A percentile compares a stretch with the other conserved stretches of the same genome.
Conservation (phyloP, 2,113 vertebrate species). For the Lontra canadensis region DNA sequence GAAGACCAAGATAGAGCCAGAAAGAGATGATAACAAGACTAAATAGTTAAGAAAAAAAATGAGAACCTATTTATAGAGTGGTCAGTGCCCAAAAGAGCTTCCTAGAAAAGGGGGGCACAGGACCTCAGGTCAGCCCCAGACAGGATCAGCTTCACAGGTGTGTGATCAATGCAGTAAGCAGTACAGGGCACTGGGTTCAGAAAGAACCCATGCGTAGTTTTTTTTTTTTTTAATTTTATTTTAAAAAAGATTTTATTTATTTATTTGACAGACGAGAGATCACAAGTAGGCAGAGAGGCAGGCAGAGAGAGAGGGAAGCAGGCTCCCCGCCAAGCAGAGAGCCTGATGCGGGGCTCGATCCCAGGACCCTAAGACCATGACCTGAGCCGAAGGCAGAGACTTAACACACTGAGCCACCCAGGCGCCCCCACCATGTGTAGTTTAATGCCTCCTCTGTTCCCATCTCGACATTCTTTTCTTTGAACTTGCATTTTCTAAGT, state of each 20-base stretch:
- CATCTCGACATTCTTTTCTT: background rate
- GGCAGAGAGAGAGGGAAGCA: too few species aligned
- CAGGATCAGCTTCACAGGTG: background rate
- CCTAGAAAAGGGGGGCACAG: constrained; percentile 58
- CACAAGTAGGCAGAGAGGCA: too few species aligned
- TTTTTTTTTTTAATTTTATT: too few species aligned
- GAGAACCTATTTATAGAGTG: constrained; percentile 72
- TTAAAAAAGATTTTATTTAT: too few species aligned
- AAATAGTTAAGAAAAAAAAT: constrained; percentile 83
- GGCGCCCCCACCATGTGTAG: background rate
- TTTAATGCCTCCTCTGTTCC: background rate
- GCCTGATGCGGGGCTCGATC: too few species aligned
- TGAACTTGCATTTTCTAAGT: background rate
- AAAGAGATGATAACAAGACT: constrained; percentile 75
- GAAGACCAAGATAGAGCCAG: constrained; percentile 80
- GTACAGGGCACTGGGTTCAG: background rate
- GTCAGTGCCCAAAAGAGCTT: constrained; percentile 78
- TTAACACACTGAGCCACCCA: too few species aligned
- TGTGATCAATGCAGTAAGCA: background rate
- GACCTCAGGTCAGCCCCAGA: constrained; percentile 89
- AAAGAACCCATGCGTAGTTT: background rate
- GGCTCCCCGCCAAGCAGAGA: too few species aligned
- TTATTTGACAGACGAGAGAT: too few species aligned
- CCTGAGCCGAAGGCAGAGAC: too few species aligned
- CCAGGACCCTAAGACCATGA: too few species aligned